Base-by-base conservation (phyloP, 2,888 invertebrate genomes). In the Kuschelorhynchus macadamiae region DNA sequence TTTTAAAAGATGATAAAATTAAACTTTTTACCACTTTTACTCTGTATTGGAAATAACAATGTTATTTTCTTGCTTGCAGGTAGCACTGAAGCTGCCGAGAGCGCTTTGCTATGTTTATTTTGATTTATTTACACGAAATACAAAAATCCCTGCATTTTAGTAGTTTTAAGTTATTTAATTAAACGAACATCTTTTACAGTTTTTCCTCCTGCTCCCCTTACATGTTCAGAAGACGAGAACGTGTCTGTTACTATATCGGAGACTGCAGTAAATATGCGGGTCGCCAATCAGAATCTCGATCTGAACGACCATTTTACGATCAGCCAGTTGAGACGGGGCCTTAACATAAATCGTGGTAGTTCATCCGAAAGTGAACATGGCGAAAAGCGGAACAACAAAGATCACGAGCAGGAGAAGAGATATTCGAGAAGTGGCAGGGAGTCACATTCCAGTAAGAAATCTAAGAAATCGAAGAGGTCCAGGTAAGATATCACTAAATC, bases 211-310 rank as follows among this genome's bases (percentile, higher is more conserved):
- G 20, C 61, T 0, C 17, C 60, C 25, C 16, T 72, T 5, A 81
- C 79, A 46, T 76, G 74, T n/a, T 83, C 82, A 60, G 83, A 84
- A 70, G 84, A 84, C 47, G 84, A 84, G 73, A 84, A 83, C 65
- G 81, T 83, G 1, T 83, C 83, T 0, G 80, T 84, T 1, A 83
- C 83, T 0, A 81, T 83, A 56, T 83, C 83, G 0, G 84, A 83
- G 75, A 80, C 78, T 50, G 78, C 77, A 18, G 77, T 79, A 21
- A 81, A 79, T 55, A 76, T 80, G 77, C 78, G 82, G 17, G 55
- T 76, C 2, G 81, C 79, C 52, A 82, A 81, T 46, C 79, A 71
- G 20, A 80, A 81, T 71, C 72, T 83, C 33, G 82, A 83, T 71
- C 73, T 83, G 36, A 83, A 81, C 62, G 83, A 84, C 70, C 81